A percentile compares a stretch with the other conserved stretches of the same genome.
Conservation (phyloP, 2,113 vertebrate genomes). For the human (Homo sapiens) region DNA sequence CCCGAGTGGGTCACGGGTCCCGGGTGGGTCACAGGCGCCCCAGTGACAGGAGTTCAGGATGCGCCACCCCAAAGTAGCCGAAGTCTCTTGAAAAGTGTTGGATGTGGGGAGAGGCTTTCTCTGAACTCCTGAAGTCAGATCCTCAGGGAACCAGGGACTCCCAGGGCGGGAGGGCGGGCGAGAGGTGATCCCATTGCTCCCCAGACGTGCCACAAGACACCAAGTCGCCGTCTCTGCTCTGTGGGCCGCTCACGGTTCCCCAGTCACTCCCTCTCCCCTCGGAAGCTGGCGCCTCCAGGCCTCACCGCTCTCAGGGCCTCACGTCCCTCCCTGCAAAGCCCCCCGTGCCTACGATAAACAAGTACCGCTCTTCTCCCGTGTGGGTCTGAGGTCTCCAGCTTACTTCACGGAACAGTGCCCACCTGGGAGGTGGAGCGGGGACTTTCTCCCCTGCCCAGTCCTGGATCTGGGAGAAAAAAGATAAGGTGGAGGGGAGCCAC, state of each 20-base stretch:
- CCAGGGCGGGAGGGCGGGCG: accelerated
- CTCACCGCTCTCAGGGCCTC: neutral
- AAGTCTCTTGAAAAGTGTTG: neutral
- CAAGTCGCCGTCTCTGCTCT: neutral
- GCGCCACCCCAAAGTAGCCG: neutral
- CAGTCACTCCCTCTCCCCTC: neutral
- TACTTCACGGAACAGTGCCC: neutral
- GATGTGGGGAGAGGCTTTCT: neutral
- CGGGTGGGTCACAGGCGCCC: neutral
- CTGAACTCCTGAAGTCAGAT: neutral
- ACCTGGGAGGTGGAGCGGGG: neutral
- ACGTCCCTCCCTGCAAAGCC: neutral
- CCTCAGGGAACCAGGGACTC: neutral
- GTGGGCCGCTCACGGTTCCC: neutral
- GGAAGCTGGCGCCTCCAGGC: too few species aligned
- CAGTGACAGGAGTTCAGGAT: neutral
- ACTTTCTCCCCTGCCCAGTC: neutral
- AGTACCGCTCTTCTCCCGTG: too few species aligned
- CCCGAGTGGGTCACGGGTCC: too few species aligned
- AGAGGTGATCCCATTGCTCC: too few species aligned
- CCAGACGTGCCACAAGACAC: neutral
- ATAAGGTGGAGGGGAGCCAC: accelerated
- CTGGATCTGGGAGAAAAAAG: neutral
- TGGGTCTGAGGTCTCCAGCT: neutral
- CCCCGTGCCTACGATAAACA: neutral